Percentiles rank a stretch among this genome's conserved stretches.
These are phyloP conservation scores for Scleropages formosus DNA, from an alignment of 2,797 vertebrate species.

Conservation along the genomic window DNA sequence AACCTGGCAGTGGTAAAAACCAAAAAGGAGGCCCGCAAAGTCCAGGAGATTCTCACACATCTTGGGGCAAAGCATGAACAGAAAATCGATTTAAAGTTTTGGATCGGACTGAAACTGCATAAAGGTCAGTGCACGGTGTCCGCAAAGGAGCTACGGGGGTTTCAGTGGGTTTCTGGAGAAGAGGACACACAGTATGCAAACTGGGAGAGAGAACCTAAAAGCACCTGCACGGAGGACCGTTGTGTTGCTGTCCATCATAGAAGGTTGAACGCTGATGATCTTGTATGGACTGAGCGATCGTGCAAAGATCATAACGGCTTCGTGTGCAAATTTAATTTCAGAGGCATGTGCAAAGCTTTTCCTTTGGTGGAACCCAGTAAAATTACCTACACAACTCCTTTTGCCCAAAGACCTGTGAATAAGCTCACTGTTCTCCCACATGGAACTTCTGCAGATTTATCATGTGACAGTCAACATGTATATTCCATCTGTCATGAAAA, in stretches of 20 bases:
- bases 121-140: conserved; percentile 46
- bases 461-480: conserved; percentile 36
- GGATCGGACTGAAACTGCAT: conserved; percentile 64
- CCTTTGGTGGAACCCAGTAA: conserved; percentile 45
- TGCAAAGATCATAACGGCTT: conserved; percentile 52
- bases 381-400: conserved; percentile 57
- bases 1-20: conserved; percentile 60
- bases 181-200: conserved; percentile 58
- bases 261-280: conserved; percentile 21
- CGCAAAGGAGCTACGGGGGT: conserved; percentile 53
- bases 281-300: conserved; percentile 56
- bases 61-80: conserved; percentile 34
- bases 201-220: conserved; percentile 59
- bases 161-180: conserved; percentile 59
- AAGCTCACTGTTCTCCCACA: conserved; percentile 53
- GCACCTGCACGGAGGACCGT: conserved; percentile 59
- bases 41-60: conserved; percentile 34
- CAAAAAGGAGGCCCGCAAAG: conserved; percentile 41
- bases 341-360: conserved; percentile 66
- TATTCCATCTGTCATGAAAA: conserved; percentile 34
- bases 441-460: conserved; percentile 54
- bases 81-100: conserved; percentile 40
- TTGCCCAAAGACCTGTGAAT: conserved; percentile 48
- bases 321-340: conserved; percentile 63
- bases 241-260: conserved; percentile 55